These are phyloP conservation scores for Mellivora capensis DNA, from an alignment of 2,113 vertebrate species.

Conservation along the genomic window DNA sequence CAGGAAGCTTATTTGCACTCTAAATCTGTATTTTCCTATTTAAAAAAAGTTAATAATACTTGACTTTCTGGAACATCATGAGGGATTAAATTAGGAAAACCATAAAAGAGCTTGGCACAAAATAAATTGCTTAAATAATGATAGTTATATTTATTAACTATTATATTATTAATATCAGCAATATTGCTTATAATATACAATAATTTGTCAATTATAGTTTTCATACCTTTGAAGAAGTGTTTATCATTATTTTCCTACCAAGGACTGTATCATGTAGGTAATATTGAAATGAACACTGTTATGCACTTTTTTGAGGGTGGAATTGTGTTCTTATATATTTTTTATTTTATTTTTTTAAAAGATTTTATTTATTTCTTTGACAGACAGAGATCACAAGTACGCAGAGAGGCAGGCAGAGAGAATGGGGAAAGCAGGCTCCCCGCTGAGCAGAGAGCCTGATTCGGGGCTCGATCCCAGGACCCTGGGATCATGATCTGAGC, in stretches of 20 bases:
- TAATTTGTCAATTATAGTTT: neutral
- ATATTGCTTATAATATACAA: no score
- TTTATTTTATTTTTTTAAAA: no score
- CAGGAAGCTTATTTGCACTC: neutral
- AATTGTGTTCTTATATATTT: no score
- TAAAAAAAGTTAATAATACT: neutral
- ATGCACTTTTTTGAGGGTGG: neutral
- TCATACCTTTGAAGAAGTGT: neutral
- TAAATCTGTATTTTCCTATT: neutral
- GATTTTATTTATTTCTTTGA: no score
- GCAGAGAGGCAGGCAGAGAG: no score
- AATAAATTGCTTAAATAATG: neutral
- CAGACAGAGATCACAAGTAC: no score
- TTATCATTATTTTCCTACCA: neutral
- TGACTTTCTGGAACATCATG: neutral
- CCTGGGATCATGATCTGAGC: no score
- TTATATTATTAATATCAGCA: neutral
- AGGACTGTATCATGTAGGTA: neutral
- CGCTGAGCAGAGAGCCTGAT: no score
- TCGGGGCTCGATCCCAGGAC: no score
- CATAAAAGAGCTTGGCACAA: neutral
- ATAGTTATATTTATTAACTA: neutral
- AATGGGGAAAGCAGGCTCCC: no score
- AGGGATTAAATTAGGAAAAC: neutral
- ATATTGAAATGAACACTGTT: neutral